These are phyloP conservation scores for Agonopterix arenella DNA, from an alignment of 2,888 invertebrate genomes.

Conservation along the genomic window DNA sequence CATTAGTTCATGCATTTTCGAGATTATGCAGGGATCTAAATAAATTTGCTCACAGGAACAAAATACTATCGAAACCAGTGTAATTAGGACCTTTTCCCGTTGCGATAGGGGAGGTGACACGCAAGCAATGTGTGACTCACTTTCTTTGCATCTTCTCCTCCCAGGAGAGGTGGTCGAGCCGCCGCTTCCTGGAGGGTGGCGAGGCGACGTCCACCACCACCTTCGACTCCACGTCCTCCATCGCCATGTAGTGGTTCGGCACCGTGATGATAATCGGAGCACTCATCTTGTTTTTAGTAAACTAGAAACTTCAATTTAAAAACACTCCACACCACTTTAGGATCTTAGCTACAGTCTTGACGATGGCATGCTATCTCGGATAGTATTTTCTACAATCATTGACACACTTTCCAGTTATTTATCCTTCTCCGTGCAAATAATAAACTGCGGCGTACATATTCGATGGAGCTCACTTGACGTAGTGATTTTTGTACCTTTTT, in stretches of 20 bases:
- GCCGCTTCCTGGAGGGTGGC: constrained; percentile 77
- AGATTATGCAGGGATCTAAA: too few species aligned
- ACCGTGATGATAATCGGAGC: constrained; percentile 71
- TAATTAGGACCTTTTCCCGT: constrained; percentile 15
- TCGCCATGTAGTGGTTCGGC: constrained; percentile 63
- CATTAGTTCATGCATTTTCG: too few species aligned
- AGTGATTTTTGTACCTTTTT: constrained; percentile 13
- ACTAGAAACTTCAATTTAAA: constrained; percentile 20
- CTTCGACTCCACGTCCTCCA: constrained; percentile 49
- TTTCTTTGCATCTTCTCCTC: constrained; percentile 93
- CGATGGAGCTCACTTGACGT: constrained; percentile 37
- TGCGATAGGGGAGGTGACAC: constrained; percentile 4
- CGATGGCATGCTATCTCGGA: constrained; percentile 44
- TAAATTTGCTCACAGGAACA: too few species aligned
- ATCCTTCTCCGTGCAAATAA: constrained; percentile 37
- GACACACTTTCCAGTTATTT: constrained; percentile 44
- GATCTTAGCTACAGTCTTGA: constrained; percentile 28
- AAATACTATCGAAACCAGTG: constrained; percentile 4
- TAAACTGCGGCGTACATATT: constrained; percentile 60
- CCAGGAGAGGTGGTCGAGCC: constrained; percentile 89
- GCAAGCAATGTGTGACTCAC: constrained; percentile 63
- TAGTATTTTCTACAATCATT: constrained; percentile 27
- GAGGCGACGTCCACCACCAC: constrained; percentile 47
- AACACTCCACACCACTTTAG: constrained; percentile 31
- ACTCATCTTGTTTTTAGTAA: constrained; percentile 44